phyloP scores from a whole-genome alignment of 2,888 invertebrate genomes.

The Neuroscelio doddi region DNA sequence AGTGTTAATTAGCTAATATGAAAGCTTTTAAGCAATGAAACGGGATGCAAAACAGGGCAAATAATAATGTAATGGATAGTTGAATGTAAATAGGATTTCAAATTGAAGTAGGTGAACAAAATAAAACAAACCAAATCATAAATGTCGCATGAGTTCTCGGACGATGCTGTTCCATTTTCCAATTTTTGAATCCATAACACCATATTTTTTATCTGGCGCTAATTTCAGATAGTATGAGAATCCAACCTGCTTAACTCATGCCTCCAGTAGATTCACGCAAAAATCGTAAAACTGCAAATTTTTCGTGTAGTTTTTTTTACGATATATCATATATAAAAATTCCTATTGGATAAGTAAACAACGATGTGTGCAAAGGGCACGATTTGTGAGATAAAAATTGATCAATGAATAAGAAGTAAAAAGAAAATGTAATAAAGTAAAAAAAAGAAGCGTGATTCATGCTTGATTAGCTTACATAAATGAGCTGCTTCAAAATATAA shows the following conservation, averaged over 20 bases:
- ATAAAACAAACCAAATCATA: constrained; percentile 72
- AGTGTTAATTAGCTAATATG: too few relatives aligned
- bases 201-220: constrained; percentile 81
- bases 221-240: constrained; percentile 82
- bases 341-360: too few relatives aligned
- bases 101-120: constrained; percentile 30
- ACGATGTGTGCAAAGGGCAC: constrained; percentile 8
- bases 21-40: too few relatives aligned
- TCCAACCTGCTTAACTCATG: constrained; percentile 79
- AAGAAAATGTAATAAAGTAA: not conserved
- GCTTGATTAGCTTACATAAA: constrained; percentile 1
- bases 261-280: constrained; percentile 83
- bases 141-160: constrained; percentile 81
- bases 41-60: not conserved
- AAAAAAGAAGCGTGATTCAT: not conserved
- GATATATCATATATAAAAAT: constrained; percentile 76
- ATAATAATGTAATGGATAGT: constrained; percentile 8
- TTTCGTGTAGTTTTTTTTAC: constrained; percentile 80
- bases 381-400: constrained; percentile 16
- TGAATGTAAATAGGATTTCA: not conserved
- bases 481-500: not conserved
- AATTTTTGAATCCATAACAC: constrained; percentile 76
- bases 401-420: not conserved
- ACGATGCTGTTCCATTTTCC: constrained; percentile 82
- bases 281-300: constrained; percentile 86